phyloP scores from a whole-genome alignment of 1,140 invertebrate genomes.

The Panulirus ornatus region DNA sequence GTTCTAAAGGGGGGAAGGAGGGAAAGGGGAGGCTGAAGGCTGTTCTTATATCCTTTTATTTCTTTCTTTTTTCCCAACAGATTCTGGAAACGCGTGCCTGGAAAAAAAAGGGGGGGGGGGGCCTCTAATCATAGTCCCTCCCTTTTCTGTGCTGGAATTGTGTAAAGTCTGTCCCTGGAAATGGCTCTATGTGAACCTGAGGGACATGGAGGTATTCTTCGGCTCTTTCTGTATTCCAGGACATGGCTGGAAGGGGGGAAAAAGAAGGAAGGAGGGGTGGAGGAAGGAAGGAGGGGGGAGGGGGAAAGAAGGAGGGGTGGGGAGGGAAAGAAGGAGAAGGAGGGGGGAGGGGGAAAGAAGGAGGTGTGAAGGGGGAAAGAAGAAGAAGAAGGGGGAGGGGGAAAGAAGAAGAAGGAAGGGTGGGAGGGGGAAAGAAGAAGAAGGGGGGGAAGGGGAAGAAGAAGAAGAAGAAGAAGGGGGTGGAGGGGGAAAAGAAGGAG shows the following conservation, averaged over 20 bases:
- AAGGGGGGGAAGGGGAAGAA: background rate
- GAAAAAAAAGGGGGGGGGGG: too few relatives aligned
- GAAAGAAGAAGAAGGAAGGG: background rate
- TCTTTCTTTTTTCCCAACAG: too few relatives aligned
- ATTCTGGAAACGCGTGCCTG: too few relatives aligned
- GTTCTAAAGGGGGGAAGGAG: too few relatives aligned
- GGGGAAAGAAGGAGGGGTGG: background rate
- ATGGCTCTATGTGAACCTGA: too few relatives aligned
- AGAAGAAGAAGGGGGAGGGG: background rate
- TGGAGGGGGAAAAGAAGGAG: background rate
- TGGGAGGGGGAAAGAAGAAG: background rate
- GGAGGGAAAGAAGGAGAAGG: too few relatives aligned
- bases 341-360: background rate
- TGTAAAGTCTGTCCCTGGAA: too few relatives aligned
- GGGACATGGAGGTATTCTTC: too few relatives aligned
- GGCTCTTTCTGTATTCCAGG: background rate
- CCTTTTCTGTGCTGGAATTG: too few relatives aligned
- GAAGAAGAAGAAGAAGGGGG: background rate
- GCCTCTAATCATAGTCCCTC: too few relatives aligned
- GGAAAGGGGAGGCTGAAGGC: too few relatives aligned
- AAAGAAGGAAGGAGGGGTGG: background rate
- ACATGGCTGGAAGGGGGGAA: background rate
- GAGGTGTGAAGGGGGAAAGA: background rate
- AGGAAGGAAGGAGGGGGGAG: background rate
- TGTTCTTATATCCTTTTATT: too few relatives aligned